These are phyloP conservation scores for Ciconia maguari DNA, from an alignment of 2,113 vertebrate genomes.

Conservation along the genomic window DNA sequence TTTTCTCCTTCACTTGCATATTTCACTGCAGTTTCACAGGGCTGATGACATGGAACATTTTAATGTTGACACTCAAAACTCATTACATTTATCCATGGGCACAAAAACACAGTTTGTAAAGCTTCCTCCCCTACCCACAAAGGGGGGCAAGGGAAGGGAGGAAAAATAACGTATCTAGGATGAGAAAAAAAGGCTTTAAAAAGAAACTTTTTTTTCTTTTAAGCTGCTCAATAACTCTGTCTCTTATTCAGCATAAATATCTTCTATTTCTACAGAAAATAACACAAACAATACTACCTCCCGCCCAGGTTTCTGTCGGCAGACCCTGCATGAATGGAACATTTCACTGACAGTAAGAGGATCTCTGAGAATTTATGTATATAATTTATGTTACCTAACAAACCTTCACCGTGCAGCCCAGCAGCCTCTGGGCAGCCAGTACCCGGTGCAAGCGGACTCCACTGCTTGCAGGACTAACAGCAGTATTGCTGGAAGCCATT, in stretches of 20 bases:
- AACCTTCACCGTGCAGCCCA: neutral
- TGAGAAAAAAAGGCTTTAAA: constrained; percentile 43
- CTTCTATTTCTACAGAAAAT: constrained; percentile 36
- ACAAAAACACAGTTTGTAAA: constrained; percentile 43
- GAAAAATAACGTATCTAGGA: neutral
- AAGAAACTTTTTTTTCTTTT: neutral
- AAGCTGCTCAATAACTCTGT: constrained; percentile 15
- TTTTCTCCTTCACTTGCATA: constrained; percentile 46
- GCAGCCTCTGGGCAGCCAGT: neutral
- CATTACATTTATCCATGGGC: constrained; percentile 64
- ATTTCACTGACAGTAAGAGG: neutral
- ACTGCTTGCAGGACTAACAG: neutral
- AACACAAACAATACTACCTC: constrained; percentile 9
- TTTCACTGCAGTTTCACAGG: constrained; percentile 56
- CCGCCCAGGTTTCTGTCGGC: neutral
- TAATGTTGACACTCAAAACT: constrained; percentile 64
- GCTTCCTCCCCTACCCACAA: neutral
- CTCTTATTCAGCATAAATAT: constrained; percentile 23
- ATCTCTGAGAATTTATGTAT: neutral
- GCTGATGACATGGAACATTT: constrained; percentile 61
- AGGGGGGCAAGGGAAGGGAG: neutral
- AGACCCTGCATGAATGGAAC: neutral
- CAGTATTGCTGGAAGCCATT: neutral
- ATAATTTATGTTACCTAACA: neutral
- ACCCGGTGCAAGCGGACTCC: neutral